Evolutionary conservation across 53 echinoderm and acorn worm species (phyloP).

Genomic region (Crossaster papposus): DNA sequence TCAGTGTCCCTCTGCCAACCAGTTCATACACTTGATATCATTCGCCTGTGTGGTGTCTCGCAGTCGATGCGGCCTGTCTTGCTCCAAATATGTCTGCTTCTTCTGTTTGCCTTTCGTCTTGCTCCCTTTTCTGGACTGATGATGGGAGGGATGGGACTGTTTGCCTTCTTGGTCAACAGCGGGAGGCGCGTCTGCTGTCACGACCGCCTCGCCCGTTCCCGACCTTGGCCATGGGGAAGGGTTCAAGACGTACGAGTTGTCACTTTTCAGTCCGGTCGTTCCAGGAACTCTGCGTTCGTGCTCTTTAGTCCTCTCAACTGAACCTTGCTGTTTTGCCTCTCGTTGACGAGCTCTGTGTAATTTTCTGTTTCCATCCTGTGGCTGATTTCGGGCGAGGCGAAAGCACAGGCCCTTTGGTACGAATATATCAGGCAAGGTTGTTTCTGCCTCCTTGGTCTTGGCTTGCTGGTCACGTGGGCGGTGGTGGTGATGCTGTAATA

Average conservation of each 20-base stretch:
- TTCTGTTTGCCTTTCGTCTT: constrained; percentile 38
- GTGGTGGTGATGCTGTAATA: background rate
- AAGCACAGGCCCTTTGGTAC: constrained; percentile 25
- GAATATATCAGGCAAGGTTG: constrained; percentile 40
- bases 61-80: constrained; percentile 15
- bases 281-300: background rate
- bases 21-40: constrained; percentile 48
- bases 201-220: background rate
- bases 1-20: constrained; percentile 43
- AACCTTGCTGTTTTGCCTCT: background rate
- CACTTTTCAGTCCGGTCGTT: background rate
- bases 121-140: constrained; percentile 7
- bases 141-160: background rate
- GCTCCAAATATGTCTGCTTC: constrained; percentile 10
- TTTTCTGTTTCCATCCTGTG: background rate
- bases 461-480: background rate
- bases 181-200: too few species aligned
- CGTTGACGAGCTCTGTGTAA: background rate
- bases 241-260: background rate
- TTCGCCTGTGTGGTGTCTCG: constrained; percentile 36
- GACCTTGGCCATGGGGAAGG: background rate
- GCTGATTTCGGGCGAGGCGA: background rate
- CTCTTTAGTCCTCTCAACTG: background rate
- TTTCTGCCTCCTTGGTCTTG: constrained; percentile 24
- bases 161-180: background rate